phyloP scores from a whole-genome alignment of 2,113 vertebrate genomes.

The Gasterosteus aculeatus region DNA sequence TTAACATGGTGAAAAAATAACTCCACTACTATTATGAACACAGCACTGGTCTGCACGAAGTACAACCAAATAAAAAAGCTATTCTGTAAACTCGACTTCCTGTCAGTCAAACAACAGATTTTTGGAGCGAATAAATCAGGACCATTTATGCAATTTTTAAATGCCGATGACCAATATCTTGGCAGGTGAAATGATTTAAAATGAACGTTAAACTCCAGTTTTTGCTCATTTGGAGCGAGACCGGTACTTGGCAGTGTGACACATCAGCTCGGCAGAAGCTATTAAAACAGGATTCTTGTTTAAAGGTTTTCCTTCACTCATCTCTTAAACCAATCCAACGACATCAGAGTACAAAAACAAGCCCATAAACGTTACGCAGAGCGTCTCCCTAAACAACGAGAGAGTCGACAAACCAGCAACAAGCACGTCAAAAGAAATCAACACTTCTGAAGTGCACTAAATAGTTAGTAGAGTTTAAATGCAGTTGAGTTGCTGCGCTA shows the following conservation, averaged over 20 bases:
- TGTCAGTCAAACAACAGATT: background rate
- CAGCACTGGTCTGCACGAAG: constrained; percentile 12
- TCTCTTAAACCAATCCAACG: background rate
- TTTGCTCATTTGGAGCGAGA: background rate
- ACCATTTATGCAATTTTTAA: background rate
- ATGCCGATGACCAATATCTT: background rate
- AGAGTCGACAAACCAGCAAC: constrained; percentile 17
- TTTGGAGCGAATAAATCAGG: background rate
- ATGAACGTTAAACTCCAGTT: background rate
- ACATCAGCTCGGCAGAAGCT: background rate
- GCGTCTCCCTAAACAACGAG: constrained; percentile 52
- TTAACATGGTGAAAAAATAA: constrained; percentile 42
- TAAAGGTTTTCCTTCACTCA: background rate
- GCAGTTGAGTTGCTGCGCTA: constrained; percentile 43
- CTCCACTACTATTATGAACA: background rate
- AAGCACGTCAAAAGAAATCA: constrained; percentile 37
- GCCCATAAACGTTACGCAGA: background rate
- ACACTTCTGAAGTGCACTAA: constrained; percentile 78
- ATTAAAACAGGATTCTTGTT: background rate
- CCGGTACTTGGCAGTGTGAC: background rate
- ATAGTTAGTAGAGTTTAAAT: constrained; percentile 39
- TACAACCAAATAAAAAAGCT: background rate
- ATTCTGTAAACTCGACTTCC: constrained; percentile 1
- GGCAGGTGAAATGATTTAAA: background rate
- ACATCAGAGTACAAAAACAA: constrained; percentile 19